Evolutionary conservation across 2,113 vertebrate genomes (phyloP).

Genomic region (Bubo bubo): DNA sequence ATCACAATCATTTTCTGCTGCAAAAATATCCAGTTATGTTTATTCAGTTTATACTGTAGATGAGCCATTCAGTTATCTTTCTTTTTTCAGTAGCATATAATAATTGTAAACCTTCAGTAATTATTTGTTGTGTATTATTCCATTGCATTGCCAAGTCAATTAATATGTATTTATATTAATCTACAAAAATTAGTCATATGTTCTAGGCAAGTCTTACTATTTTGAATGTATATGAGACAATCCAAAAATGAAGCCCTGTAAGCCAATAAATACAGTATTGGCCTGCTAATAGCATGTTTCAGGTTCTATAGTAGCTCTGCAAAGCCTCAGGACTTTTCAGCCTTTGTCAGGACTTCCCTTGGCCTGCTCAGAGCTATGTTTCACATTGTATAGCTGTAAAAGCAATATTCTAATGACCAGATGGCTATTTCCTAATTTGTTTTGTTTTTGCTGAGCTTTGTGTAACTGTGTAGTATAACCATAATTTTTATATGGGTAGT

Average conservation of each 20-base stretch:
- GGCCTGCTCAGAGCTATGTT: background rate
- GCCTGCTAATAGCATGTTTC: background rate
- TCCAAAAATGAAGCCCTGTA: background rate
- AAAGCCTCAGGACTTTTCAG: background rate
- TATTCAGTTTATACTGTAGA: background rate
- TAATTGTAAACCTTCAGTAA: background rate
- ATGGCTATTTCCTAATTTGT: background rate
- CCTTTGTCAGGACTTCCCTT: background rate
- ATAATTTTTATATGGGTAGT: background rate
- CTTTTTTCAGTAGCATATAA: background rate
- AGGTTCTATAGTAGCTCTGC: background rate
- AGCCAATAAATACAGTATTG: background rate
- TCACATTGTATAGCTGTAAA: background rate
- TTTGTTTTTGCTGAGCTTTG: slow-evolving; percentile 2
- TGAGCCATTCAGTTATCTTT: background rate
- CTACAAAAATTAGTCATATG: background rate
- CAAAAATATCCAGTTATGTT: background rate
- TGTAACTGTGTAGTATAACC: background rate
- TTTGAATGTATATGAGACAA: background rate
- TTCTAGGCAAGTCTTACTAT: background rate
- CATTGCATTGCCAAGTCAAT: background rate
- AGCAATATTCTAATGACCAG: background rate
- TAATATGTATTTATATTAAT: background rate
- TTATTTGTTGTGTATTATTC: background rate
- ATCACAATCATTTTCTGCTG: background rate